Percentiles rank a stretch among this genome's conserved stretches.
Conservation (phyloP, 2,888 invertebrate species). For the Himalopsyche japonica region DNA sequence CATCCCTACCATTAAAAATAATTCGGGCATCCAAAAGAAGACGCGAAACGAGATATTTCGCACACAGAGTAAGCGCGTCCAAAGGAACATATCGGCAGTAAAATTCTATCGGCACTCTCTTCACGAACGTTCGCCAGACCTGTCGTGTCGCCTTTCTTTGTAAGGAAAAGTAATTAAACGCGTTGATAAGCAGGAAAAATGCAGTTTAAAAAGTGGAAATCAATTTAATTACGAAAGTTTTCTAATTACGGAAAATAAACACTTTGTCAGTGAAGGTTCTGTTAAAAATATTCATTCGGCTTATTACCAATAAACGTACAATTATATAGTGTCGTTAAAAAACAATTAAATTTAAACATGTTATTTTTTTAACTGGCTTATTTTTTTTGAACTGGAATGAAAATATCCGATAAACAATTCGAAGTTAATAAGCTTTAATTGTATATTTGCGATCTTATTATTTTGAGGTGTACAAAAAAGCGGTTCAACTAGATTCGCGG, state of each 20-base stretch:
- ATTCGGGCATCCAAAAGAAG: conserved; percentile 17
- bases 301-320: too few species aligned
- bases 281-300: too few species aligned
- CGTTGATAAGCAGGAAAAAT: neutral
- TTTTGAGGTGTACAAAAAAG: neutral
- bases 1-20: conserved; percentile 11
- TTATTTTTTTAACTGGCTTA: too few species aligned
- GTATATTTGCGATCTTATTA: neutral
- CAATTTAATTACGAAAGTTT: neutral
- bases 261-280: neutral
- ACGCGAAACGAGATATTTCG: conserved; percentile 19
- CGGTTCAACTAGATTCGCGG: neutral
- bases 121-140: neutral
- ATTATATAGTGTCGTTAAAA: too few species aligned
- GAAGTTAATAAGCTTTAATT: neutral
- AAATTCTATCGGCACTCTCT: neutral
- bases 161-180: neutral
- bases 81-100: neutral
- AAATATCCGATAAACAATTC: too few species aligned
- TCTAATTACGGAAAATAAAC: neutral
- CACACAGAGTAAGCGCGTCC: conserved; percentile 5
- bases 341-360: too few species aligned
- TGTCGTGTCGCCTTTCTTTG: neutral
- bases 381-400: too few species aligned
- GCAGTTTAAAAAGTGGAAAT: neutral